Conservation (phyloP, 1,140 invertebrate species). For the Aphelenchoides besseyi region DNA sequence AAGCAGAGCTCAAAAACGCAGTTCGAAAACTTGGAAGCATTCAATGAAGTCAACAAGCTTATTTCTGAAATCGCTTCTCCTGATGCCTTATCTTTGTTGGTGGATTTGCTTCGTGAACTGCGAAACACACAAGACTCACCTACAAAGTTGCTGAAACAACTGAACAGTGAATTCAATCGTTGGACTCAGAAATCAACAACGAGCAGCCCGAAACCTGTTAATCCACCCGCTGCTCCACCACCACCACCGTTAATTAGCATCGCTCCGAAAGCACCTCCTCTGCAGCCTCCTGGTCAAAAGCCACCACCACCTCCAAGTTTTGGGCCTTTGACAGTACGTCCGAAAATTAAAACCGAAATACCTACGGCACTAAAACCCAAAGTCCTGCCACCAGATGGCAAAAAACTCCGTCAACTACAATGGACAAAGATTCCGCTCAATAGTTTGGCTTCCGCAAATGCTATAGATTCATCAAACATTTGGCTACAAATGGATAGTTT, state of each 20-base stretch:
- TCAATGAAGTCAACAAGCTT: not conserved
- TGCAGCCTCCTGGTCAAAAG: slow-evolving; percentile 63
- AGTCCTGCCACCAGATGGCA: slow-evolving; percentile 28
- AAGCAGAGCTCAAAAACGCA: not conserved
- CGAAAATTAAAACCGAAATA: slow-evolving; percentile 48
- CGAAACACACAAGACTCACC: not conserved
- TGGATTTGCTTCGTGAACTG: not conserved
- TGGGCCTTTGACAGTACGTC: too few species aligned
- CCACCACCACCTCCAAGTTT: slow-evolving; percentile 58
- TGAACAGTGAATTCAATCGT: not conserved
- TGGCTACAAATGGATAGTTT: slow-evolving; percentile 43
- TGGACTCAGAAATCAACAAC: not conserved
- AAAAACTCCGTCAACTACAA: slow-evolving; percentile 47
- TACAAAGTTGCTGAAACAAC: not conserved
- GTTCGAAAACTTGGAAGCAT: not conserved
- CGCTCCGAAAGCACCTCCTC: slow-evolving; percentile 20
- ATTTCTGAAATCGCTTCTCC: not conserved
- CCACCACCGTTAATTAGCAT: slow-evolving; percentile 25
- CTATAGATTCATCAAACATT: slow-evolving; percentile 64
- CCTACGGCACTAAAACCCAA: slow-evolving; percentile 28
- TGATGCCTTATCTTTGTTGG: not conserved
- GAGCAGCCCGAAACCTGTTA: not conserved
- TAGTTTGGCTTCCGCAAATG: slow-evolving; percentile 90
- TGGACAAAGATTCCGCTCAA: slow-evolving; percentile 63
- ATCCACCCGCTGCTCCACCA: slow-evolving; percentile 1